Evolutionary conservation across 2,888 invertebrate genomes (phyloP).

Genomic region (Andrena marginata): DNA sequence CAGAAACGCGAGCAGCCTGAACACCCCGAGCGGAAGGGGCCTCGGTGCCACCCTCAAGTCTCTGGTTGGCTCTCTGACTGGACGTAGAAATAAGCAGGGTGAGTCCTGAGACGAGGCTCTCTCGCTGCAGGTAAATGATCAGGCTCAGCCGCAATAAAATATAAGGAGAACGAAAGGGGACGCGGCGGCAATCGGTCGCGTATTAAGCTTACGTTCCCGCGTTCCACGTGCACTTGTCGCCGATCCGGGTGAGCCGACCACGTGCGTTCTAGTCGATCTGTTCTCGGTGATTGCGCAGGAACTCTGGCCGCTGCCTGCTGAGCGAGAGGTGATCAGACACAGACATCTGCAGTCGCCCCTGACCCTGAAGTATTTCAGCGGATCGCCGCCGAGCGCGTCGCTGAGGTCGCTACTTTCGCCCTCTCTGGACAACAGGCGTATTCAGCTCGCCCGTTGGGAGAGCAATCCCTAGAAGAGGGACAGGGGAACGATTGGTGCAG

Average conservation of each 20-base stretch:
- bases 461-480: constrained; percentile 78
- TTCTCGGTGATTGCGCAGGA: constrained; percentile 83
- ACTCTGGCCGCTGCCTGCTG: constrained; percentile 88
- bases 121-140: constrained; percentile 87
- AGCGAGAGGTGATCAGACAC: constrained; percentile 90
- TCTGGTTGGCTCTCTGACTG: constrained; percentile 92
- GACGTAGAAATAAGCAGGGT: constrained; percentile 88
- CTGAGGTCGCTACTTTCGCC: constrained; percentile 87
- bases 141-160: constrained; percentile 22
- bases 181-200: constrained; percentile 1
- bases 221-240: neutral
- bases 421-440: constrained; percentile 86
- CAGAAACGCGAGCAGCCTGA: constrained; percentile 86
- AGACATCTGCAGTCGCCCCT: constrained; percentile 89
- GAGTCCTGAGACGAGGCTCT: constrained; percentile 92
- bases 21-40: constrained; percentile 87
- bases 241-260: neutral
- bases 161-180: neutral
- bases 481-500: neutral
- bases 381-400: constrained; percentile 86
- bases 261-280: constrained; percentile 25
- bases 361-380: constrained; percentile 86
- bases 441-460: constrained; percentile 83
- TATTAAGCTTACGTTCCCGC: neutral
- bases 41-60: constrained; percentile 93